Base-by-base conservation (phyloP, 2,888 invertebrate species). In the Acleris holmiana region DNA sequence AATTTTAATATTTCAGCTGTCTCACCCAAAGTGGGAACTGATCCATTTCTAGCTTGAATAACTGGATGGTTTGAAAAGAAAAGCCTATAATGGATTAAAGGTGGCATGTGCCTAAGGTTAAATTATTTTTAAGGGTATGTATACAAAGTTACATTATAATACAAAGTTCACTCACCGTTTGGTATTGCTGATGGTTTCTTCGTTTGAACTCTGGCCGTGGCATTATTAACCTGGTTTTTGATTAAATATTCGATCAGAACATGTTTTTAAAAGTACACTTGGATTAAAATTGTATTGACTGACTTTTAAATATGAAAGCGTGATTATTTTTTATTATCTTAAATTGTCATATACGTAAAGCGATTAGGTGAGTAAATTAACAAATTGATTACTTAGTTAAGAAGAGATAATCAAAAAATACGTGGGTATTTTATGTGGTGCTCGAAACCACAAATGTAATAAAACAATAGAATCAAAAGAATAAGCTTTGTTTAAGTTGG, bases 191-290 rank as follows among this genome's bases (percentile, higher is more conserved):
- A 95, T 78, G 98, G 97, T 94, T 99, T 99, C 96, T 98, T 99
- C 86, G 99, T 99, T 95, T 99, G 99, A 91, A 99, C 99, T 94
- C 99, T 95, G 83, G 99, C 99, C 81, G 99, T 99, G 79, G 99
- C 99, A 94, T 99, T 99, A 95, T 99, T 99, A 90, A 99, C 99
- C 99, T 98, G 95, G 86, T 93, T 84, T 76, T 78, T 79, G 83
- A 88, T 80, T 82, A 84, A 89, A 84, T 25, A 73, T 66, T 73
- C 79, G 76, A 76, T 89, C 79, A 89, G 78, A 84, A 76, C 73
- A 77, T 85, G 68, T 68, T 70, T 62, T 73, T 71, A 62, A 23
- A 67, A 64, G 44, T 59, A 55, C 59, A 51, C 63, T 63, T 72
- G 66, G 41, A 69, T 49, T 61, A 55, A 55, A 66, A 19, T 6